phyloP scores from a whole-genome alignment of 2,113 vertebrate species.

The Orientallactaga bullata region DNA sequence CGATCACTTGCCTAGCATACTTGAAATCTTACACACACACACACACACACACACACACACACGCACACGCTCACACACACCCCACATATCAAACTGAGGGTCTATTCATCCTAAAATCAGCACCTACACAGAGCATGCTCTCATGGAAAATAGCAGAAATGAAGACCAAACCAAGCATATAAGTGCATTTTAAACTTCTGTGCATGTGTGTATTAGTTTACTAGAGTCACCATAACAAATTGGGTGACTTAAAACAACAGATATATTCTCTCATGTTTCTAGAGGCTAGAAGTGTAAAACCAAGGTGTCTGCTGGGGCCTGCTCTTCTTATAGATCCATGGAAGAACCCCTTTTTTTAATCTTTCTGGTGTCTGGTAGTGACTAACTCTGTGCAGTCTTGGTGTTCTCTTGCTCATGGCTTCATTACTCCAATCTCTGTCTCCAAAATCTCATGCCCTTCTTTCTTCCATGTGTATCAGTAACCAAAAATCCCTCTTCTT shows the following conservation, averaged over 20 bases:
- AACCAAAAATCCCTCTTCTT: neutral
- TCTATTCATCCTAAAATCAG: neutral
- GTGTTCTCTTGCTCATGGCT: neutral
- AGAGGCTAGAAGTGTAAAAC: neutral
- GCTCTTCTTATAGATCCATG: neutral
- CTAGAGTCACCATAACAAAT: neutral
- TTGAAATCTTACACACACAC: neutral
- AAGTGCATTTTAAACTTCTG: neutral
- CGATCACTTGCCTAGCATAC: neutral
- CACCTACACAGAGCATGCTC: neutral
- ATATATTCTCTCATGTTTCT: slow-evolving; percentile 4
- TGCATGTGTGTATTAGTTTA: neutral
- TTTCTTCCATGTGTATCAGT: neutral
- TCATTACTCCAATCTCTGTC: neutral
- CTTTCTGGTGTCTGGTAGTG: neutral
- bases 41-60: neutral
- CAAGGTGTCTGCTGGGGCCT: neutral
- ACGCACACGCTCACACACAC: neutral
- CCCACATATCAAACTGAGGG: neutral
- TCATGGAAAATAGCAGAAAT: slow-evolving; percentile 15
- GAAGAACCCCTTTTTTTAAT: neutral
- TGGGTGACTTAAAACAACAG: slow-evolving; percentile 4
- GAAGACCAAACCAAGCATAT: neutral
- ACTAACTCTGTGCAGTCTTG: neutral
- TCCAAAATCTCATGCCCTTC: neutral